Evolutionary conservation across 2,797 vertebrate genomes (phyloP).

Genomic region (Argyrosomus regius): DNA sequence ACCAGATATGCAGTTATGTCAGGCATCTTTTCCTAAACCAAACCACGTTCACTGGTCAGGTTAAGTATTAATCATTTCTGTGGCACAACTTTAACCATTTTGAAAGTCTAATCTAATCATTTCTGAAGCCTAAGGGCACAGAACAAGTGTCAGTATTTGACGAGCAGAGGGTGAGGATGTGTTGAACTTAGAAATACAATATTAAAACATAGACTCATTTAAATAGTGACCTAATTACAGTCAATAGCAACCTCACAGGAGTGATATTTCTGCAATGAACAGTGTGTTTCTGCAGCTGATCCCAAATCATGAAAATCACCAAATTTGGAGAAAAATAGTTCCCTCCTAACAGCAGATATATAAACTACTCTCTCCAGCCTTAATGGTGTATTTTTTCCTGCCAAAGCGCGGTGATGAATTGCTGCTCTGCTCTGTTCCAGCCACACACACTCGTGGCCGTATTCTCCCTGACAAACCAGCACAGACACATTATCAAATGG

Average conservation of each 20-base stretch:
- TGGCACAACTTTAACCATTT: no score
- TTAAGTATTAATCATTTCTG: no score
- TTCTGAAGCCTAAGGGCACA: no score
- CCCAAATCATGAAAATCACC: slow-evolving; percentile 46
- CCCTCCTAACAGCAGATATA: slow-evolving; percentile 26
- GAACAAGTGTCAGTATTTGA: no score
- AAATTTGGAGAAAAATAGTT: slow-evolving; percentile 42
- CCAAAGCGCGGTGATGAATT: slow-evolving; percentile 63
- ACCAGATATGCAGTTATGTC: no score
- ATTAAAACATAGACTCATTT: background rate
- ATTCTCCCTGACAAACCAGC: slow-evolving; percentile 48
- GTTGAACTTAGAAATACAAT: background rate
- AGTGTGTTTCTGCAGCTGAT: slow-evolving; percentile 25
- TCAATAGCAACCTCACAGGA: background rate
- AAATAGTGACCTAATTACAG: slow-evolving; percentile 13
- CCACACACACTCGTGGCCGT: slow-evolving; percentile 34
- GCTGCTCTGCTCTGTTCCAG: slow-evolving; percentile 41
- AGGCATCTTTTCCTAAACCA: no score
- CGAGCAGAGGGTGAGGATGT: no score
- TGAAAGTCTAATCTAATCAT: no score
- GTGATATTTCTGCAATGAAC: slow-evolving; percentile 16
- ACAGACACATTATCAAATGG: slow-evolving; percentile 71
- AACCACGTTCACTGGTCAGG: no score
- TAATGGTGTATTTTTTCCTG: slow-evolving; percentile 48
- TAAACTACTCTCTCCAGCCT: slow-evolving; percentile 40